Base-by-base conservation (phyloP, 2,888 invertebrate species). In the Aspidiotus destructor region DNA sequence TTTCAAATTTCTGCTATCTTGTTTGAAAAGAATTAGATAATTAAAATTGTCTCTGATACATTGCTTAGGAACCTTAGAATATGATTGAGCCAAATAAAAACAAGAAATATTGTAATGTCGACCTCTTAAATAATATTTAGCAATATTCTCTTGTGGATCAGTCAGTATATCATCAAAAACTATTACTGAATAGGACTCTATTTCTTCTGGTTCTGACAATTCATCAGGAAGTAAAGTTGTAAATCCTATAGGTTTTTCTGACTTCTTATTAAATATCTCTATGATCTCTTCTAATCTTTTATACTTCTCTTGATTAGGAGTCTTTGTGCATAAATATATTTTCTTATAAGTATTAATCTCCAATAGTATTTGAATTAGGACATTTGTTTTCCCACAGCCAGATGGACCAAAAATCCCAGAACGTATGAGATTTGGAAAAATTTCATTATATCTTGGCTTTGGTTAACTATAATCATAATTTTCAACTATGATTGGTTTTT, bases 11-110 rank as follows among this genome's bases (percentile, higher is more conserved):
- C n/a, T 42, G 9, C 10, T 9, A 40, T 60, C 60, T 60, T 60
- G 60, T 28, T 17, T 13, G 41, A 55, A 55, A 55, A 55, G 13
- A 41, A 61, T 61, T 15, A 61, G 9, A 61, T 41, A 61, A 41
- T 61, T 61, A 17, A 61, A 61, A 61, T 61, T 61, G n/a, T 61
- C 61, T 2, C 61, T 40, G 17, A 61, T 61, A 41, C 61, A 41
- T 17, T 61, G 16, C n/a, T 61, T 61, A 13, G 61, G 61, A 11
- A 61, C 42, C n/a, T 61, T 60, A 13, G 40, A 13, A 41, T 28
- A 60, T 40, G 60, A 41, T 60, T 60, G 60, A 40, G 41, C 40
- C 15, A 60, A 41, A 40, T 60, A 60, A 60, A 41, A 60, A 40
- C 28, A 28, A 40, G 60, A 60, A 60, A 60, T 60, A 16, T 60